phyloP scores from a whole-genome alignment of 2,113 vertebrate genomes.

The Rhombomys opimus region DNA sequence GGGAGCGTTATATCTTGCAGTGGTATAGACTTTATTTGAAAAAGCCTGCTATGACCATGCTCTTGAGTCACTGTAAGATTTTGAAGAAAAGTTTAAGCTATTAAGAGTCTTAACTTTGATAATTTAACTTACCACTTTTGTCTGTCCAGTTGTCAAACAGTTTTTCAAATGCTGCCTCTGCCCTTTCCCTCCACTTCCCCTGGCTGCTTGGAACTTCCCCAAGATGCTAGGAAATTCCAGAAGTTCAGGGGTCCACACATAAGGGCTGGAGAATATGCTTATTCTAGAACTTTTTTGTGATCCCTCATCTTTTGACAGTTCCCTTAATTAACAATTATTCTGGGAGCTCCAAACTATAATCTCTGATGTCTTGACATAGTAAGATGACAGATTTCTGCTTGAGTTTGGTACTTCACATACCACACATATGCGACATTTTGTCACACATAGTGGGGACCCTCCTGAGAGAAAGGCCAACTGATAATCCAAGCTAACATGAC shows the following conservation, averaged over 20 bases:
- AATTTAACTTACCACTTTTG: background rate
- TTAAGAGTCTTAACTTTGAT: background rate
- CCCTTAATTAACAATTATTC: background rate
- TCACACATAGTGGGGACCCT: background rate
- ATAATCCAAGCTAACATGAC: background rate
- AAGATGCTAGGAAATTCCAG: background rate
- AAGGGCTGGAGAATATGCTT: background rate
- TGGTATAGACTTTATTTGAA: background rate
- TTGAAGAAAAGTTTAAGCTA: background rate
- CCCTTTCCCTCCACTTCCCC: background rate
- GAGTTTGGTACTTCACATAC: background rate
- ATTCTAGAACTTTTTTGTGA: background rate
- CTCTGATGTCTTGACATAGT: background rate
- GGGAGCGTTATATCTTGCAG: too few relatives aligned
- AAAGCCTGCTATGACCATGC: background rate
- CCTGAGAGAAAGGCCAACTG: background rate
- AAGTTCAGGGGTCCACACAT: background rate
- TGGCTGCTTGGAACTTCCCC: background rate
- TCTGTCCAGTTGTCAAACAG: background rate
- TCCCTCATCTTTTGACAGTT: background rate
- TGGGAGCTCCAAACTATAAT: background rate
- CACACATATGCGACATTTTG: too few relatives aligned
- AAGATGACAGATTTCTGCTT: background rate
- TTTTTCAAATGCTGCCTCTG: background rate
- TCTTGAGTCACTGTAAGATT: background rate